A percentile compares a stretch with the other conserved stretches of the same genome.
Evolutionary conservation across 2,888 invertebrate genomes (phyloP).

Genomic region (Diarsia mendica): DNA sequence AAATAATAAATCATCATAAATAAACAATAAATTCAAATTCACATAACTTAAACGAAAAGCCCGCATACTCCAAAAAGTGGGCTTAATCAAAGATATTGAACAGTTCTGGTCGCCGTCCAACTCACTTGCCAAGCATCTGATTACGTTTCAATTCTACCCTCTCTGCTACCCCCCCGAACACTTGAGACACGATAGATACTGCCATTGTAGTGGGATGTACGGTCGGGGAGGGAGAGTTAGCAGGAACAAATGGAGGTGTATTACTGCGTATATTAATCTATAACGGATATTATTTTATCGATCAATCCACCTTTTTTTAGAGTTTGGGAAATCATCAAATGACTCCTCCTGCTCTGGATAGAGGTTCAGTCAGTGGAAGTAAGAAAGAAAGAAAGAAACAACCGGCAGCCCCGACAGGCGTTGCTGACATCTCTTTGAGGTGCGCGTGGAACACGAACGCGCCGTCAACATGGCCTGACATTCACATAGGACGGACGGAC

Average conservation of each 20-base stretch:
- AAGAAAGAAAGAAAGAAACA: too few relatives aligned
- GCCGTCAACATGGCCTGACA: too few relatives aligned
- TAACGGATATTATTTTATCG: too few relatives aligned
- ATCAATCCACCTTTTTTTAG: too few relatives aligned
- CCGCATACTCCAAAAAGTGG: slow-evolving; percentile 6
- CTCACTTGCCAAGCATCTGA: slow-evolving; percentile 58
- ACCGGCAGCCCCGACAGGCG: too few relatives aligned
- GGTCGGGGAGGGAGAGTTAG: slow-evolving; percentile 9
- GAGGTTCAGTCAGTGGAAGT: too few relatives aligned
- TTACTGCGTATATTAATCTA: background rate
- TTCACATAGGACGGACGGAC: too few relatives aligned
- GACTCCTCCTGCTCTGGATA: too few relatives aligned
- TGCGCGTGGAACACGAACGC: too few relatives aligned
- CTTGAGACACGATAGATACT: slow-evolving; percentile 23
- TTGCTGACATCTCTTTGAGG: too few relatives aligned
- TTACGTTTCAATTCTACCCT: slow-evolving; percentile 62
- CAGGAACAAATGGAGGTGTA: background rate
- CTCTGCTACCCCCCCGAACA: slow-evolving; percentile 17
- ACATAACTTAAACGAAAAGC: slow-evolving; percentile 34
- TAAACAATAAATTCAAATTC: slow-evolving; percentile 12
- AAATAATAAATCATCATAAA: slow-evolving; percentile 5
- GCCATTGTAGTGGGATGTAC: slow-evolving; percentile 34
- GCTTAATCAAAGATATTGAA: slow-evolving; percentile 56
- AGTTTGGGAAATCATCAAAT: too few relatives aligned
- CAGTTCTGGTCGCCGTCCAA: slow-evolving; percentile 58